Evolutionary conservation across 2,797 vertebrate species (phyloP).

Genomic region (Xyrichtys novacula): DNA sequence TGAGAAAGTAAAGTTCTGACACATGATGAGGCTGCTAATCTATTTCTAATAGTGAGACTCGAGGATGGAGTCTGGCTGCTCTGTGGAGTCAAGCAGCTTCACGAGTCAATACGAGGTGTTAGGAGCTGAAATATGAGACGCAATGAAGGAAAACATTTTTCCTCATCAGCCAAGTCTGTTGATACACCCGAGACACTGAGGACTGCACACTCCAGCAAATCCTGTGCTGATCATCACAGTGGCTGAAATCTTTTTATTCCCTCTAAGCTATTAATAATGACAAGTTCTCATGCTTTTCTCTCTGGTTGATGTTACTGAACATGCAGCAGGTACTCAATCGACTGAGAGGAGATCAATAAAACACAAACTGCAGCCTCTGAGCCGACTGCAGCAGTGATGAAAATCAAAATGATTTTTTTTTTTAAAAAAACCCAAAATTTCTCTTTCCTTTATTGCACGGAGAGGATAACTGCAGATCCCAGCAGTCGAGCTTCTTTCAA

Average conservation of each 20-base stretch:
- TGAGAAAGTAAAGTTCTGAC: constrained; percentile 20
- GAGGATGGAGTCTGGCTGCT: constrained; percentile 1
- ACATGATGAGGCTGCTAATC: constrained; percentile 47
- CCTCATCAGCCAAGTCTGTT: constrained; percentile 3
- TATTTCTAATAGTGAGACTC: constrained; percentile 48
- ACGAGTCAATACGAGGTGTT: constrained; percentile 20
- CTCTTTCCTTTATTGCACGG: constrained; percentile 30
- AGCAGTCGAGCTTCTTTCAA: constrained; percentile 24
- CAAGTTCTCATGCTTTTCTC: constrained; percentile 1
- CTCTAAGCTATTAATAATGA: constrained; percentile 37
- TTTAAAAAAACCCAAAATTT: not conserved
- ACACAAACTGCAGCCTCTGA: constrained; percentile 34
- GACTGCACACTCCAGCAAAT: constrained; percentile 5
- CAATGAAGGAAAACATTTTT: constrained; percentile 10
- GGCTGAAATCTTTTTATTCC: constrained; percentile 8
- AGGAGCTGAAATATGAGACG: constrained; percentile 26
- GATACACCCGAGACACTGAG: constrained; percentile 22
- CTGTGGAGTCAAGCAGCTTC: constrained; percentile 4
- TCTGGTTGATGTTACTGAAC: constrained; percentile 32
- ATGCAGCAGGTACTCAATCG: constrained; percentile 27
- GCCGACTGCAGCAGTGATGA: constrained; percentile 24
- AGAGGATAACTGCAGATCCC: constrained; percentile 15
- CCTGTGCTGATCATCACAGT: not conserved
- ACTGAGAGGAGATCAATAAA: constrained; percentile 37
- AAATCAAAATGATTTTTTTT: constrained; percentile 35